Evolutionary conservation across 2,888 invertebrate species (phyloP).

Genomic region (Phyto melanocephala): DNA sequence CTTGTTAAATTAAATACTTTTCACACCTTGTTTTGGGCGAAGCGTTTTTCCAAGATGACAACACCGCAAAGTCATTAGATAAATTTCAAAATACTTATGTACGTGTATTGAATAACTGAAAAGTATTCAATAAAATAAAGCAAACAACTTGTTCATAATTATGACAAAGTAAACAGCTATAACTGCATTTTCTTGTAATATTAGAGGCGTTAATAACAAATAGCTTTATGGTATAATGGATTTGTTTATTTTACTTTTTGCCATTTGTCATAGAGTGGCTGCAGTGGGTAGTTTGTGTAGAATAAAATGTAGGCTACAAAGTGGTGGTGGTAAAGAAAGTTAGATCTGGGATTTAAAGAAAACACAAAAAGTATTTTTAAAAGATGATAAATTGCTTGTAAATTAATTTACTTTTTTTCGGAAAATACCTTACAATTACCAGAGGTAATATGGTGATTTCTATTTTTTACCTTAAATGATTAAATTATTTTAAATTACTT

Average conservation of each 20-base stretch:
- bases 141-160: conserved; percentile 17
- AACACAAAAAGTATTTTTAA: no score
- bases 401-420: no score
- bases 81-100: conserved; percentile 9
- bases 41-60: conserved; percentile 8
- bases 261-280: background rate
- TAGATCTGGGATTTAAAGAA: no score
- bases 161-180: conserved; percentile 13
- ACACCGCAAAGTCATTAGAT: conserved; percentile 16
- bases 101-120: conserved; percentile 25
- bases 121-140: background rate
- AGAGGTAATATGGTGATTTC: no score
- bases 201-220: conserved; percentile 44
- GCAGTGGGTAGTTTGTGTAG: background rate
- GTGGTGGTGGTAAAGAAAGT: no score
- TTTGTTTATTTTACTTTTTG: background rate
- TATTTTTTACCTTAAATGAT: no score
- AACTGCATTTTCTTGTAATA: conserved; percentile 29
- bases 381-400: no score
- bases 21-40: conserved; percentile 48
- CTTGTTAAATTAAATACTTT: conserved; percentile 20
- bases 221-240: conserved; percentile 18
- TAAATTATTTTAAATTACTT: no score
- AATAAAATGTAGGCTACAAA: background rate
- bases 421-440: no score